Conservation (phyloP, 2,888 invertebrate species). For the Leuctra nigra region DNA sequence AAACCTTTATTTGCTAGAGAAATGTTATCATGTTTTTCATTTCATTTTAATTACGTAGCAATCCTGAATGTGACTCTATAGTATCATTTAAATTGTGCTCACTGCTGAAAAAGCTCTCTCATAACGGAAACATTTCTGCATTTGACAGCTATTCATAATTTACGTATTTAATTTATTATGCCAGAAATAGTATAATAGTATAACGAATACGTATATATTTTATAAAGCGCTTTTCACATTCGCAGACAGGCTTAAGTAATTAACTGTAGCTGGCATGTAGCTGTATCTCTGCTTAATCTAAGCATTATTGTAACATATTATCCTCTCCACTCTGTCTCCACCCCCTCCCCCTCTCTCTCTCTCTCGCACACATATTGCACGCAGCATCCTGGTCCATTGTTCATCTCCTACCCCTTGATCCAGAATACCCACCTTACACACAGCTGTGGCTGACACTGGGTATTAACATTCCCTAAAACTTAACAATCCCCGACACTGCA, state of each 20-base stretch:
- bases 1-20: constrained; percentile 14
- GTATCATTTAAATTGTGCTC: constrained; percentile 19
- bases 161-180: constrained; percentile 26
- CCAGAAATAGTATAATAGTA: constrained; percentile 18
- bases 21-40: constrained; percentile 15
- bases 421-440: background rate
- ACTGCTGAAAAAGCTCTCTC: constrained; percentile 15
- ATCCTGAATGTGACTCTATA: constrained; percentile 17
- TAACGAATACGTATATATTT: background rate
- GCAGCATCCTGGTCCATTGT: constrained; percentile 6
- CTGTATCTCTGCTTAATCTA: constrained; percentile 13
- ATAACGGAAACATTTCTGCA: constrained; percentile 23
- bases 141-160: constrained; percentile 27
- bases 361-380: background rate
- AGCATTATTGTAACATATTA: constrained; percentile 1
- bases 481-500: background rate
- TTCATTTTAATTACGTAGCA: constrained; percentile 16
- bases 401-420: background rate
- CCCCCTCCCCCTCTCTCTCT: background rate
- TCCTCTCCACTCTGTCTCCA: too few relatives aligned
- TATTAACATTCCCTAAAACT: constrained; percentile 9
- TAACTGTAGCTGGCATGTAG: constrained; percentile 13
- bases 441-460: constrained; percentile 10
- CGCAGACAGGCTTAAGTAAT: constrained; percentile 9
- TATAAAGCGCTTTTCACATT: background rate